Conservation (phyloP, 2,888 invertebrate species). For the Drosophila paramelanica region DNA sequence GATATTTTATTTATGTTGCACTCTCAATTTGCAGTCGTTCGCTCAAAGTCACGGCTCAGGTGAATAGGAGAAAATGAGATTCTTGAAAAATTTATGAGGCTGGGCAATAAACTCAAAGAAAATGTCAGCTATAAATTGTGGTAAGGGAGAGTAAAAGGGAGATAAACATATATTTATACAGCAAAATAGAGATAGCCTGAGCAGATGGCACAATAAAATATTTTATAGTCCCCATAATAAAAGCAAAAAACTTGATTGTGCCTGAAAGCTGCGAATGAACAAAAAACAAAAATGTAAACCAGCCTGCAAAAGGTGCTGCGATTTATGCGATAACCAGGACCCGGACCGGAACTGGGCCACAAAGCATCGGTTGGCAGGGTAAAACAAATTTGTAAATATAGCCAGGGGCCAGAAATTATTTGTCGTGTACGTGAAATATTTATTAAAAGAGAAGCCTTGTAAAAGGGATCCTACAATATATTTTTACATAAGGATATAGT, state of each 20-base stretch:
- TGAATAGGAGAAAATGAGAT: conserved; percentile 54
- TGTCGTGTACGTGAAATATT: not conserved
- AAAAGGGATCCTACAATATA: not conserved
- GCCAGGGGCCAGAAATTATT: conserved; percentile 4
- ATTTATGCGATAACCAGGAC: conserved; percentile 45
- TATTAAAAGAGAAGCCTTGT: not conserved
- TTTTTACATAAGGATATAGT: not conserved
- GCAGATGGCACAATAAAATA: conserved; percentile 68
- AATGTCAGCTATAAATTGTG: conserved; percentile 68
- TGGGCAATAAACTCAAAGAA: conserved; percentile 66
- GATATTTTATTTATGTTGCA: conserved; percentile 11
- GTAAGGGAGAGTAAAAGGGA: conserved; percentile 13
- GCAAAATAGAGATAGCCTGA: conserved; percentile 34
- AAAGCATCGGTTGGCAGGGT: conserved; percentile 21
- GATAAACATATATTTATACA: conserved; percentile 13
- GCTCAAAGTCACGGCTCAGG: conserved; percentile 13
- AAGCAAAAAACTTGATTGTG: conserved; percentile 74
- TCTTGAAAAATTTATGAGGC: conserved; percentile 66
- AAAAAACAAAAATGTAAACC: conserved; percentile 17
- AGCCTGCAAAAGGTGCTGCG: conserved; percentile 50
- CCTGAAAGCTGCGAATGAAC: conserved; percentile 47
- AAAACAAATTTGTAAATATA: conserved; percentile 31
- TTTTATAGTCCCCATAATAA: conserved; percentile 67
- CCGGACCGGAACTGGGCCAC: conserved; percentile 17
- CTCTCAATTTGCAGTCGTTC: conserved; percentile 1